Conservation (phyloP, 1,140 invertebrate genomes). For the Lasaia peninsularis region DNA sequence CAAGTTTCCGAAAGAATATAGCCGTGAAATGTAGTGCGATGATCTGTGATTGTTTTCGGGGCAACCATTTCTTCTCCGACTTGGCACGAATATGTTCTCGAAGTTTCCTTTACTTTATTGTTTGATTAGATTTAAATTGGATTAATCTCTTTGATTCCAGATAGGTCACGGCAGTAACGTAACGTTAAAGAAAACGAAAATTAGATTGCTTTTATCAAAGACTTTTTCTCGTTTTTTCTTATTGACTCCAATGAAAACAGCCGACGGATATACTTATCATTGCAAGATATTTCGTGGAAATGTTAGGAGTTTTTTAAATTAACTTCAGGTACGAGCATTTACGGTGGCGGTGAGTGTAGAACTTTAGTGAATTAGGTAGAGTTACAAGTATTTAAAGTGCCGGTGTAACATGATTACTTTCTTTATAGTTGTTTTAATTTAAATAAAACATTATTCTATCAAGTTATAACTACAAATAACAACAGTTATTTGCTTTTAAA, state of each 20-base stretch:
- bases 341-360: too few relatives aligned
- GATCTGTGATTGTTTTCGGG: slow-evolving; percentile 9
- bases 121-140: slow-evolving; percentile 12
- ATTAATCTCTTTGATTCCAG: slow-evolving; percentile 8
- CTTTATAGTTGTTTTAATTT: too few relatives aligned
- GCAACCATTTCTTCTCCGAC: background rate
- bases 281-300: background rate
- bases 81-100: background rate
- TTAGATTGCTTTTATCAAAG: slow-evolving; percentile 5
- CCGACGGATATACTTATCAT: background rate
- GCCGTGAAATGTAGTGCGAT: slow-evolving; percentile 11
- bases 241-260: background rate
- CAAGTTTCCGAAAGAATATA: slow-evolving; percentile 12
- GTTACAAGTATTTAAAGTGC: too few relatives aligned
- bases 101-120: slow-evolving; percentile 6
- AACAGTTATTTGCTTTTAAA: too few relatives aligned
- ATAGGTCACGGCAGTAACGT: background rate
- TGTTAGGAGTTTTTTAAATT: too few relatives aligned
- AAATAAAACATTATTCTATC: too few relatives aligned
- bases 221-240: background rate
- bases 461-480: too few relatives aligned
- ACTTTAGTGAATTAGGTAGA: too few relatives aligned
- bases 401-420: too few relatives aligned
- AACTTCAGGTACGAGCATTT: too few relatives aligned
- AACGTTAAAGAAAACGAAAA: background rate